Conservation (phyloP, 2,888 invertebrate species). For the Eupithecia centaureata region DNA sequence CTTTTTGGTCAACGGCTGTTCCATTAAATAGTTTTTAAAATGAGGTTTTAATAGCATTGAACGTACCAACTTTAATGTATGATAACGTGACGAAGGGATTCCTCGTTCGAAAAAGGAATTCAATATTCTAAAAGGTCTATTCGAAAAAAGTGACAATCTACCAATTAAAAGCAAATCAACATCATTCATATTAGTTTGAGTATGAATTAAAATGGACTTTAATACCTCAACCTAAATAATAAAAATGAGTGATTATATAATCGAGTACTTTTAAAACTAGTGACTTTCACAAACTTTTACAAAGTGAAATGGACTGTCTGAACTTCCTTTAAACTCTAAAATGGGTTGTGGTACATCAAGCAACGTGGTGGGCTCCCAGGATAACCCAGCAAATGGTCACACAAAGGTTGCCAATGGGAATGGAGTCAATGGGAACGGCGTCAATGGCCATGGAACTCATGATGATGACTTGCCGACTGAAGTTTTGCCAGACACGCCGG, state of each 20-base stretch:
- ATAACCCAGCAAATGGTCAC: conserved; percentile 51
- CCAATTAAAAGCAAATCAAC: neutral
- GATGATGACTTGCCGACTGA: conserved; percentile 71
- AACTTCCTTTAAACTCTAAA: conserved; percentile 25
- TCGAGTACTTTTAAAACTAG: neutral
- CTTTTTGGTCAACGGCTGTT: neutral
- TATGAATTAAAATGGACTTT: neutral
- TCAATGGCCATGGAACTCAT: conserved; percentile 47
- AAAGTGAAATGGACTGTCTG: conserved; percentile 28
- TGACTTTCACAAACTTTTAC: neutral
- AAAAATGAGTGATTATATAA: neutral
- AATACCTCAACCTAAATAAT: neutral
- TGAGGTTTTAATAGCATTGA: neutral
- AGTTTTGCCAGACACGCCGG: conserved; percentile 73
- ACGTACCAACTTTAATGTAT: no score
- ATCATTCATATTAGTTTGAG: neutral
- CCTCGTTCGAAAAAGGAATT: neutral
- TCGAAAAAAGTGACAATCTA: neutral
- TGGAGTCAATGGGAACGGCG: conserved; percentile 45
- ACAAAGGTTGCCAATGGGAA: conserved; percentile 46
- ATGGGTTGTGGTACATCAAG: conserved; percentile 82
- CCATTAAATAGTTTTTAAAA: neutral
- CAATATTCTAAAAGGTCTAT: neutral
- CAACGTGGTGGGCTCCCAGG: conserved; percentile 62
- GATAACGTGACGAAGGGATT: neutral